Percentiles rank a stretch among this genome's conserved stretches.
phyloP scores from a whole-genome alignment of 2,888 invertebrate species.

The Bhutanitis thaidina region DNA sequence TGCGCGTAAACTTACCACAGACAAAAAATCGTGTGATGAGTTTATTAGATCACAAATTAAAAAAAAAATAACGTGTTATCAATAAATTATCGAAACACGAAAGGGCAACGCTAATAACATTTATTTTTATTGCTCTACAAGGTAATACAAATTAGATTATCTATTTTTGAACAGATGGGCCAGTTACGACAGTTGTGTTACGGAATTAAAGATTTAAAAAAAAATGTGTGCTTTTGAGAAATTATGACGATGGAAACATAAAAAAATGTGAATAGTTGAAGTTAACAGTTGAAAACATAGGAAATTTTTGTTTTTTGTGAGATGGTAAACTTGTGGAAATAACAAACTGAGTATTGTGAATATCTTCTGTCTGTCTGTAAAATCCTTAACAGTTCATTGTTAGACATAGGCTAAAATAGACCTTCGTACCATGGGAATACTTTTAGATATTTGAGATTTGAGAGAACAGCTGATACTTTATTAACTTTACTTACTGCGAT shows the following conservation, averaged over 20 bases:
- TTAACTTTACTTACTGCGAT: no score
- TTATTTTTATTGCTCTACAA: conserved; percentile 55
- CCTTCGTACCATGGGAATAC: no score
- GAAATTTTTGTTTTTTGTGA: no score
- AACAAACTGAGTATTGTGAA: no score
- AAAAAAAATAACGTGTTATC: background rate
- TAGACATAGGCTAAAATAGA: no score
- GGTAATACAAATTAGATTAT: conserved; percentile 71
- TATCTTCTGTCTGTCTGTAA: no score
- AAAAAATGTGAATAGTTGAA: no score
- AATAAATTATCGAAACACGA: conserved; percentile 6
- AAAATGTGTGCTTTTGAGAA: background rate
- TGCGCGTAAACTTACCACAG: background rate
- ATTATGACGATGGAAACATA: background rate
- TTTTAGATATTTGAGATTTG: no score
- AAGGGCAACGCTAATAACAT: conserved; percentile 23
- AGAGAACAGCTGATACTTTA: no score
- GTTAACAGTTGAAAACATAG: no score
- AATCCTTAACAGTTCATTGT: no score
- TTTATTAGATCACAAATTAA: conserved; percentile 1
- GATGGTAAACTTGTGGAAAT: no score
- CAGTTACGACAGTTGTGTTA: conserved; percentile 23
- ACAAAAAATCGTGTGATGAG: background rate
- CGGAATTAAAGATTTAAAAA: conserved; percentile 7
- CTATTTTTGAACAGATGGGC: conserved; percentile 43